Conservation (phyloP, 1,140 invertebrate species). For the Halictus rubicundus region DNA sequence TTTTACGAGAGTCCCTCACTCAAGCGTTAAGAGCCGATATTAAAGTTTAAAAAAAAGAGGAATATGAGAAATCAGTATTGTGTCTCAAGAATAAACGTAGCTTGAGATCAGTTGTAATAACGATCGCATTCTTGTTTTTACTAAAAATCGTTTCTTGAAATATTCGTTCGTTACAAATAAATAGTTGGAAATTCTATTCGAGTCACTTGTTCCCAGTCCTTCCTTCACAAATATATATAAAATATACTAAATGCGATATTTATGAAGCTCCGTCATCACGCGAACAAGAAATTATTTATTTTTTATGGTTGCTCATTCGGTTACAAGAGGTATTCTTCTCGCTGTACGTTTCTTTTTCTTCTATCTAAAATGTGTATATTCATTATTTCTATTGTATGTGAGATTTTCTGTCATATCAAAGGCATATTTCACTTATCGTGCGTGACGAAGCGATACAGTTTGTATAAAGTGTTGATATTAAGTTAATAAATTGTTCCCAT, state of each 20-base stretch:
- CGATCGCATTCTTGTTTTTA: slow-evolving; percentile 4
- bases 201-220: slow-evolving; percentile 35
- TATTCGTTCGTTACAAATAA: slow-evolving; percentile 29
- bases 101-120: slow-evolving; percentile 15
- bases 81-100: slow-evolving; percentile 20
- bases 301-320: slow-evolving; percentile 38
- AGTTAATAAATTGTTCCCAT: slow-evolving; percentile 69
- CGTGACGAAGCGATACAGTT: slow-evolving; percentile 63
- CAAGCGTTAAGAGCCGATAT: slow-evolving; percentile 5
- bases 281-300: slow-evolving; percentile 43
- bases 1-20: slow-evolving; percentile 23
- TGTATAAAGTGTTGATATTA: slow-evolving; percentile 68
- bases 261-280: slow-evolving; percentile 29
- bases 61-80: slow-evolving; percentile 23
- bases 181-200: slow-evolving; percentile 38
- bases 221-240: slow-evolving; percentile 22
- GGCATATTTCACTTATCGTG: slow-evolving; percentile 61
- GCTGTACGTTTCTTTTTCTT: slow-evolving; percentile 37
- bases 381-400: slow-evolving; percentile 62
- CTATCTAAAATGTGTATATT: slow-evolving; percentile 25
- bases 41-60: slow-evolving; percentile 16
- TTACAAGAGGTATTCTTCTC: slow-evolving; percentile 3
- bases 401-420: slow-evolving; percentile 60
- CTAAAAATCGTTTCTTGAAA: slow-evolving; percentile 18
- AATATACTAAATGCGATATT: slow-evolving; percentile 40